phyloP scores from a whole-genome alignment of 2,113 vertebrate genomes.

The Amphilophus citrinellus region DNA sequence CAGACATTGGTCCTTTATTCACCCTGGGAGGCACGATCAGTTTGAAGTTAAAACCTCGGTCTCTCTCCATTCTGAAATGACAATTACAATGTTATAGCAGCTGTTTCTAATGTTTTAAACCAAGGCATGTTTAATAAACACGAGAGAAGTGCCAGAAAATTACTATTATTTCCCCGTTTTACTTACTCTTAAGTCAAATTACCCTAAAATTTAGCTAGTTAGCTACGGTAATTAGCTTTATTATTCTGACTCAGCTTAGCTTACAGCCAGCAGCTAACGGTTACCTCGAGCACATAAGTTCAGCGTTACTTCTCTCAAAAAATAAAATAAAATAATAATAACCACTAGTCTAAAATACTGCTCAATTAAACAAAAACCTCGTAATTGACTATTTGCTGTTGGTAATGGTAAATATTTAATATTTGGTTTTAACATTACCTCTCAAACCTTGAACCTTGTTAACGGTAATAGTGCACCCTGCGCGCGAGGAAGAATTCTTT shows the following conservation, averaged over 20 bases:
- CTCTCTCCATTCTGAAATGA: slow-evolving; percentile 75
- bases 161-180: neutral
- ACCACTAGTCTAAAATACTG: neutral
- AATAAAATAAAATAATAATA: neutral
- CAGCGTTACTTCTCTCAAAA: neutral
- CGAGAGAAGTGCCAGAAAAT: neutral
- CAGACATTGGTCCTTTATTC: slow-evolving; percentile 64
- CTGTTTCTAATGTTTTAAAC: neutral
- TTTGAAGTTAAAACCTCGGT: slow-evolving; percentile 78
- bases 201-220: neutral
- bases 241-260: neutral
- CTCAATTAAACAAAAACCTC: neutral
- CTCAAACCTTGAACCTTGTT: neutral
- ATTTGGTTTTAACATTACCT: neutral
- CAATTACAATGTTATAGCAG: neutral
- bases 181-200: neutral
- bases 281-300: neutral
- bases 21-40: slow-evolving; percentile 76
- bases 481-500: neutral
- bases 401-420: neutral
- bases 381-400: neutral
- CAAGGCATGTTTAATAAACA: neutral
- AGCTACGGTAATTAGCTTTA: neutral
- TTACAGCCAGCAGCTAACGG: neutral
- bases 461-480: neutral